Percentiles rank a stretch among this genome's conserved stretches.
Evolutionary conservation across 2,797 vertebrate species (phyloP).

Genomic region (Phrynocephalus forsythii): DNA sequence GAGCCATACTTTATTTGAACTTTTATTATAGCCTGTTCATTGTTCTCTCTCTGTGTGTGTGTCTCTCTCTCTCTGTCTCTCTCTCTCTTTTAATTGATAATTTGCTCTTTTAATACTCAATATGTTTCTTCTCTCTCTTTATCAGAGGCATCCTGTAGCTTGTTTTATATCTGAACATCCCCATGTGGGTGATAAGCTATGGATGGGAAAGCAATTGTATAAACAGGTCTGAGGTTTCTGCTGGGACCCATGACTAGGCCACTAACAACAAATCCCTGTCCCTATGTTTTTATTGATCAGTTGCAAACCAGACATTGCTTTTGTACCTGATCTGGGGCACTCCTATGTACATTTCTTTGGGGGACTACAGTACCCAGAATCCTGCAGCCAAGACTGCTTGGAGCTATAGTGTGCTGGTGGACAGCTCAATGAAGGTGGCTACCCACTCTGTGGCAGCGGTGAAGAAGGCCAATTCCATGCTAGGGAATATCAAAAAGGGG

Average conservation of each 20-base stretch:
- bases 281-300: neutral
- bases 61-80: constrained; percentile 29
- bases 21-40: constrained; percentile 63
- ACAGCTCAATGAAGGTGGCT: too few relatives aligned
- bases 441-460: too few relatives aligned
- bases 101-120: constrained; percentile 64
- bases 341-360: too few relatives aligned
- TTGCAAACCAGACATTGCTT: neutral
- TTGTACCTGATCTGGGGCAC: neutral
- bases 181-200: constrained; percentile 50
- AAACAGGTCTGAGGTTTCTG: neutral
- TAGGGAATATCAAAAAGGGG: too few relatives aligned
- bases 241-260: too few relatives aligned
- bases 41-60: constrained; percentile 45
- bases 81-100: constrained; percentile 56
- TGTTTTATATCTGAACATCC: constrained; percentile 68
- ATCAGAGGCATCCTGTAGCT: constrained; percentile 70
- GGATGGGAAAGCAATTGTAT: constrained; percentile 51
- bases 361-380: too few relatives aligned
- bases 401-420: too few relatives aligned
- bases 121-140: constrained; percentile 41
- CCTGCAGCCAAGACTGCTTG: too few relatives aligned
- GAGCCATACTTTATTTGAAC: constrained; percentile 64
- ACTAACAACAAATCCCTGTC: neutral
- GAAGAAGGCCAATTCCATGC: too few relatives aligned